phyloP scores from a whole-genome alignment of 2,888 invertebrate species.

The Cactoblastis cactorum region DNA sequence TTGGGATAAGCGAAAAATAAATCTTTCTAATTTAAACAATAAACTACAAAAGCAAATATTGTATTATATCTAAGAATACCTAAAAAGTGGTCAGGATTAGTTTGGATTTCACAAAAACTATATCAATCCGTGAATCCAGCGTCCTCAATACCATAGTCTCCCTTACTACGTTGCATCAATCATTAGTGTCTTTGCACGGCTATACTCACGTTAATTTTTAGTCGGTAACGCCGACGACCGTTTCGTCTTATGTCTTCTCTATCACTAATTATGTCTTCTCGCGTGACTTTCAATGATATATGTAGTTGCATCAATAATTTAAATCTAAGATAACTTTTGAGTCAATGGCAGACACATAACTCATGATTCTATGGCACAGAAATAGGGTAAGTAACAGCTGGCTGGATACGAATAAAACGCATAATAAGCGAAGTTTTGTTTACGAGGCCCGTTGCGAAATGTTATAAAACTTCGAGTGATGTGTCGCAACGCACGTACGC shows the following conservation, averaged over 20 bases:
- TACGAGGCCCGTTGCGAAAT: constrained; percentile 57
- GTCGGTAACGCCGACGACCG: too few relatives aligned
- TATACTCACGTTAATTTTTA: too few relatives aligned
- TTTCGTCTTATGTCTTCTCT: too few relatives aligned
- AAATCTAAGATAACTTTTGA: constrained; percentile 44
- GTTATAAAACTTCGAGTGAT: constrained; percentile 40
- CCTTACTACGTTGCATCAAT: constrained; percentile 23
- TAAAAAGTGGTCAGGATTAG: background rate
- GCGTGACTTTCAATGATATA: too few relatives aligned
- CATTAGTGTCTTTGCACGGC: too few relatives aligned
- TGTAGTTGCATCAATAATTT: constrained; percentile 25
- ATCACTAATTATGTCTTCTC: too few relatives aligned
- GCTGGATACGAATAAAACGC: constrained; percentile 53
- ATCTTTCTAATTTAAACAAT: background rate
- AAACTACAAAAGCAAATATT: background rate
- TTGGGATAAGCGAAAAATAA: too few relatives aligned
- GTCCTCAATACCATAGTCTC: constrained; percentile 23
- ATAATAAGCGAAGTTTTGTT: constrained; percentile 54
- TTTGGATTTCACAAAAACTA: background rate
- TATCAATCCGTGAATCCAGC: constrained; percentile 3
- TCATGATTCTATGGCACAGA: constrained; percentile 22
- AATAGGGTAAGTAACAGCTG: constrained; percentile 53
- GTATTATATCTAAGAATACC: background rate
- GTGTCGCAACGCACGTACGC: constrained; percentile 49
- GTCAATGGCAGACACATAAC: constrained; percentile 51